Evolutionary conservation across 2,113 vertebrate genomes (phyloP).

Genomic region (Sorex araneus): DNA sequence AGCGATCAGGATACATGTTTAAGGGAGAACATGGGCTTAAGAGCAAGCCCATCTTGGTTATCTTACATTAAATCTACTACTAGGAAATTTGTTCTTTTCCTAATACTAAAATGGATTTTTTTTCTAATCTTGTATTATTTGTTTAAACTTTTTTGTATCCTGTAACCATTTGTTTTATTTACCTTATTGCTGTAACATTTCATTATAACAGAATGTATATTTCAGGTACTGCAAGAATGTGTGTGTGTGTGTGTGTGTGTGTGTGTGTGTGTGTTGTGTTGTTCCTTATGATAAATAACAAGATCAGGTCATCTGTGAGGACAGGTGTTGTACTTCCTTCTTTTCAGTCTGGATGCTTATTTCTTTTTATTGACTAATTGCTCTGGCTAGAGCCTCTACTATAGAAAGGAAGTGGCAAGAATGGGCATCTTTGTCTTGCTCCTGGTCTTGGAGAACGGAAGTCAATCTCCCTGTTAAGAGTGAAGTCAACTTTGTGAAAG

Average conservation of each 20-base stretch:
- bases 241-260: neutral
- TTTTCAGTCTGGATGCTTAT: slow-evolving; percentile 21
- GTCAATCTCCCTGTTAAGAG: neutral
- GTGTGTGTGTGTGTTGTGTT: neutral
- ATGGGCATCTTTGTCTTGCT: slow-evolving; percentile 18
- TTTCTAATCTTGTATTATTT: slow-evolving; percentile 56
- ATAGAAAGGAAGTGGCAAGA: slow-evolving; percentile 28
- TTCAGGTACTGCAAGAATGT: too few relatives aligned
- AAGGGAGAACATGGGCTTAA: too few relatives aligned
- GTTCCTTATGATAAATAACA: neutral
- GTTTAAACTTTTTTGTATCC: slow-evolving; percentile 14
- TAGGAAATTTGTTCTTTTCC: slow-evolving; percentile 30
- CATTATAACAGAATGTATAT: too few relatives aligned
- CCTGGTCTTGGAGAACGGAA: slow-evolving; percentile 1
- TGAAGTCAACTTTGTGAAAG: neutral
- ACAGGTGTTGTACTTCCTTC: slow-evolving; percentile 1
- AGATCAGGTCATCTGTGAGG: slow-evolving; percentile 4
- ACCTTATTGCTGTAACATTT: too few relatives aligned
- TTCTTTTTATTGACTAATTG: slow-evolving; percentile 1
- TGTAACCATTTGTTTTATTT: neutral
- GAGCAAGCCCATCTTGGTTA: neutral
- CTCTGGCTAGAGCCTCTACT: neutral
- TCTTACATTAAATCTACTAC: slow-evolving; percentile 47
- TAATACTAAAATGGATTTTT: slow-evolving; percentile 19
- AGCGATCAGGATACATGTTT: too few relatives aligned